phyloP scores from a whole-genome alignment of 2,888 invertebrate species.

The Bugulina stolonifera region DNA sequence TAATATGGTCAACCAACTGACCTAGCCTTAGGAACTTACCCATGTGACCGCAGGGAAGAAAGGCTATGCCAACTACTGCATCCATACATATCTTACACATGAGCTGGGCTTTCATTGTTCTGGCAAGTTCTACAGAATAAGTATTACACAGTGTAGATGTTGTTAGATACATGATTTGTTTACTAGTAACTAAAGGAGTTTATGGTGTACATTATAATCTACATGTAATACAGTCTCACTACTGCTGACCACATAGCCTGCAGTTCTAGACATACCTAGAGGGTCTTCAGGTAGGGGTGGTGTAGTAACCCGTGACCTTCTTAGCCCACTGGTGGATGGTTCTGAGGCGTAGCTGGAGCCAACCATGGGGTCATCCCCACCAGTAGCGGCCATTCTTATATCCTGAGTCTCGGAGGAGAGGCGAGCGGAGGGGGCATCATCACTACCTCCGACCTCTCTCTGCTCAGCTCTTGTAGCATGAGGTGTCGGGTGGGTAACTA shows the following conservation, averaged over 20 bases:
- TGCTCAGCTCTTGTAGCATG: not conserved
- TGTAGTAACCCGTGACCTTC: not conserved
- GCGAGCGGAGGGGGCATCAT: not conserved
- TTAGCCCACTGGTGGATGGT: not conserved
- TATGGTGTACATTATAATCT: no score
- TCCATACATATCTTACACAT: constrained; percentile 5
- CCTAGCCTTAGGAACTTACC: no score
- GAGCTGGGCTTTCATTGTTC: not conserved
- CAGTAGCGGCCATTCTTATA: not conserved
- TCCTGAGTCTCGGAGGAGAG: not conserved
- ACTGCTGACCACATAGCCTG: no score
- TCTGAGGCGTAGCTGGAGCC: not conserved
- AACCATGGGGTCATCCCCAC: not conserved
- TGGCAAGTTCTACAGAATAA: not conserved
- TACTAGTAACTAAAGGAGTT: no score
- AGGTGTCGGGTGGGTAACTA: not conserved
- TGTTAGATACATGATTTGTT: no score
- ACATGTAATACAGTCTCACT: no score
- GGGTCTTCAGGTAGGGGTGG: not conserved
- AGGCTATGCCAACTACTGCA: not conserved
- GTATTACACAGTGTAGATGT: no score
- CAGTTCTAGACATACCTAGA: not conserved
- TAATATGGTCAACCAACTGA: no score
- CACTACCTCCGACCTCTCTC: no score
- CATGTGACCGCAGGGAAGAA: constrained; percentile 4